phyloP scores from a whole-genome alignment of 2,888 invertebrate genomes.

The Amblyjoppa fuscipennis region DNA sequence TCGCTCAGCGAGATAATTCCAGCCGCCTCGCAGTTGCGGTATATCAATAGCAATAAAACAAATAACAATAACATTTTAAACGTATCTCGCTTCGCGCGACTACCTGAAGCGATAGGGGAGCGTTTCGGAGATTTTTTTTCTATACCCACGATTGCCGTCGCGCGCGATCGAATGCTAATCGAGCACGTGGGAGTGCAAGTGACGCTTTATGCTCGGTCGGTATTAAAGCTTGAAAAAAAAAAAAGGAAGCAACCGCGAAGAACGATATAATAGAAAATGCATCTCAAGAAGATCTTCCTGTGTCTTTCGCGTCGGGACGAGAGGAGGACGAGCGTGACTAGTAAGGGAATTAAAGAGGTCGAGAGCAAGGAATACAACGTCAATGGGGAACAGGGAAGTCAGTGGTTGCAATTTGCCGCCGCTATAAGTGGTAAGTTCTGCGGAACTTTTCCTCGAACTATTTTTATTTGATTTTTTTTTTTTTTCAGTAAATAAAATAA shows the following conservation, averaged over 20 bases:
- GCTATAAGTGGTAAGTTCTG: conserved; percentile 75
- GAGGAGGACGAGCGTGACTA: conserved; percentile 57
- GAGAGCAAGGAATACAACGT: conserved; percentile 71
- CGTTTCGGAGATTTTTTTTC: not conserved
- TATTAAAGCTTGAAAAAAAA: not conserved
- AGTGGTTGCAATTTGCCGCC: conserved; percentile 77
- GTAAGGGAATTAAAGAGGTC: conserved; percentile 67
- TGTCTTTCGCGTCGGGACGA: conserved; percentile 60
- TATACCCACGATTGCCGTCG: not conserved
- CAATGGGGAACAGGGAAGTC: conserved; percentile 70
- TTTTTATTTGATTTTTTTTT: not conserved
- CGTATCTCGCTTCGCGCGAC: not conserved
- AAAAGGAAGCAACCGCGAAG: conserved; percentile 1
- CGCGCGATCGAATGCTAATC: not conserved
- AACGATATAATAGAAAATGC: conserved; percentile 45
- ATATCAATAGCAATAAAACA: conserved; percentile 1
- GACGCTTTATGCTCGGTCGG: conserved; percentile 9
- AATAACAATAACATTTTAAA: not conserved
- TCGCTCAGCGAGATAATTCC: conserved; percentile 8
- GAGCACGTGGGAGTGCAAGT: not conserved
- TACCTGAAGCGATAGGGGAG: not conserved
- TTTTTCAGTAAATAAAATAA: not conserved
- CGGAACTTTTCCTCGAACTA: not conserved
- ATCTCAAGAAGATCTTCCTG: conserved; percentile 65
- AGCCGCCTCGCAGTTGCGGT: conserved; percentile 22